Conservation (phyloP, 2,888 invertebrate genomes). For the Megaustenia siamemsis region DNA sequence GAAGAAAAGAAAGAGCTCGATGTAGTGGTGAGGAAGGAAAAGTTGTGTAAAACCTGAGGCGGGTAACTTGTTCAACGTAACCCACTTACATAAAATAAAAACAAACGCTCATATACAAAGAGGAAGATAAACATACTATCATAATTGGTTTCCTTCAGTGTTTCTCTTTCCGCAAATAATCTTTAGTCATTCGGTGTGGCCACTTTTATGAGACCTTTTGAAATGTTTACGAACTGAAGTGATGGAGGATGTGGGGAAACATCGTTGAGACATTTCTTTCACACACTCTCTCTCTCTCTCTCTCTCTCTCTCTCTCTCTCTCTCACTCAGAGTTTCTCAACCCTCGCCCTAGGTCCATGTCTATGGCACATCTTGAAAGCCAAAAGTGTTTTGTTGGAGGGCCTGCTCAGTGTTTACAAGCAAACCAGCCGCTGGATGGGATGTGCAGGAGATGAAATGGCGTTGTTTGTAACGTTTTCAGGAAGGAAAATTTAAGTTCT, state of each 20-base stretch:
- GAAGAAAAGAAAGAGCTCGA: not conserved
- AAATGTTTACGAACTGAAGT: slow-evolving; percentile 7
- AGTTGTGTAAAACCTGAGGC: not conserved
- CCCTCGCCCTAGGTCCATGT: too few species aligned
- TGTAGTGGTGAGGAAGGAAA: too few species aligned
- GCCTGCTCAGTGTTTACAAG: too few species aligned
- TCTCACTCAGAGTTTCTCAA: not conserved
- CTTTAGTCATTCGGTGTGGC: not conserved
- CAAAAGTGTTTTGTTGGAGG: not conserved
- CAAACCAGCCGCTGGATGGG: too few species aligned
- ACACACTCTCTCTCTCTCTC: not conserved
- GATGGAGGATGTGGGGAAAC: not conserved
- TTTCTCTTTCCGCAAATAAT: not conserved
- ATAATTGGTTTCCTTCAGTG: not conserved
- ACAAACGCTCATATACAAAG: not conserved
- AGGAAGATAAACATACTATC: not conserved
- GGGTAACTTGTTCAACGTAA: not conserved
- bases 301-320: not conserved
- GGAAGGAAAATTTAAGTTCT: too few species aligned
- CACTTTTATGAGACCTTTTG: not conserved
- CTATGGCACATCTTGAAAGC: not conserved
- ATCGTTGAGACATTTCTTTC: not conserved
- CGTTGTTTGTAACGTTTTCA: too few species aligned
- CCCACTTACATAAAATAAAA: not conserved
- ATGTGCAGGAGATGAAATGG: too few species aligned